A percentile compares a stretch with the other conserved stretches of the same genome.
phyloP scores from a whole-genome alignment of 2,113 vertebrate genomes.

The Prinia subflava region DNA sequence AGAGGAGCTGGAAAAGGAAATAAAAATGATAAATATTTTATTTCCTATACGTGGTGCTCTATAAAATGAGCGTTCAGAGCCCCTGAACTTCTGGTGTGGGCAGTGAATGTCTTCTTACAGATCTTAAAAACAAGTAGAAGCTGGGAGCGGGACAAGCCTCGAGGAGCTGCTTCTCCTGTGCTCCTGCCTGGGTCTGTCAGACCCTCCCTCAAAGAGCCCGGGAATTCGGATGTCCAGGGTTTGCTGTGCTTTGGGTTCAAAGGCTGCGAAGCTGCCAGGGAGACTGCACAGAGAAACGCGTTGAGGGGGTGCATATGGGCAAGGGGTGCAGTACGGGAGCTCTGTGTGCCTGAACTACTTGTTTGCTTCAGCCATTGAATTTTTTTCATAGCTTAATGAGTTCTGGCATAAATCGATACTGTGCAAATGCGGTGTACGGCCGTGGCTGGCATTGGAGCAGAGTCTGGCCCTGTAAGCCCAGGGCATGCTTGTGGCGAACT shows the following conservation, averaged over 20 bases:
- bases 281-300: rapidly evolving
- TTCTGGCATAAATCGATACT: neutral
- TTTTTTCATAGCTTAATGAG: neutral
- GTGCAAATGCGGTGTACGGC: rapidly evolving
- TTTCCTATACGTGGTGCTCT: neutral
- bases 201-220: neutral
- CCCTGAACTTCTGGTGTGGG: neutral
- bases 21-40: rapidly evolving
- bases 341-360: neutral
- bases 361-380: neutral
- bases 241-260: neutral
- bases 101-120: neutral
- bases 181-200: neutral
- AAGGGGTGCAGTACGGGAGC: neutral
- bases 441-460: neutral
- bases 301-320: neutral
- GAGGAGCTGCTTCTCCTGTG: neutral
- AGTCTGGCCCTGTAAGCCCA: neutral
- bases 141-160: neutral
- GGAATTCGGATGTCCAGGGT: neutral
- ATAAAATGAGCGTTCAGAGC: neutral
- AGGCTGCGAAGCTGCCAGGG: neutral
- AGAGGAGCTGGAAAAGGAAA: neutral
- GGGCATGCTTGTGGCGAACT: neutral
- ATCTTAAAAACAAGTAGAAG: neutral